These are phyloP conservation scores for Diabrotica virgifera DNA, from an alignment of 1,140 invertebrate species.

Conservation along the genomic window DNA sequence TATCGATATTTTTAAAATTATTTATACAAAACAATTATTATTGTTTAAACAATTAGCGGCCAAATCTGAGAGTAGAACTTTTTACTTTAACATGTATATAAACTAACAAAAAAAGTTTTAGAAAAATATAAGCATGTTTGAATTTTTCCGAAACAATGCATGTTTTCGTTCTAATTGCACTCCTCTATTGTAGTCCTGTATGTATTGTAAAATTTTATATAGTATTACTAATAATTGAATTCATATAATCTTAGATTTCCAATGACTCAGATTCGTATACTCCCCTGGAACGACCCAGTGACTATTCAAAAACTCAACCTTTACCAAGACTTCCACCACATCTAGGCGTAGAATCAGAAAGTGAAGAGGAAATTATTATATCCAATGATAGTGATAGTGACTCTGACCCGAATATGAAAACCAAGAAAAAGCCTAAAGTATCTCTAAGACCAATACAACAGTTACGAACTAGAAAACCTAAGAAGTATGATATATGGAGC, in stretches of 20 bases:
- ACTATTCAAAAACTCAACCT: conserved; percentile 37
- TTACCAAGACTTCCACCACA: conserved; percentile 40
- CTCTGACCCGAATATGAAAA: conserved; percentile 46
- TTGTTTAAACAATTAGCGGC: too few relatives aligned
- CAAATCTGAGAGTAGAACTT: too few relatives aligned
- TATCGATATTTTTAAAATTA: too few relatives aligned
- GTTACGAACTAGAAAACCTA: conserved; percentile 32
- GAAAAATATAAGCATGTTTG: too few relatives aligned
- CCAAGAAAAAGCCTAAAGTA: conserved; percentile 43
- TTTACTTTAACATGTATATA: too few relatives aligned
- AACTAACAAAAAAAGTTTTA: too few relatives aligned
- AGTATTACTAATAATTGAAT: too few relatives aligned
- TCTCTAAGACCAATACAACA: conserved; percentile 47
- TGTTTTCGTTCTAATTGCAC: too few relatives aligned
- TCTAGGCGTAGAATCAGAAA: conserved; percentile 31
- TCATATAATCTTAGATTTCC: conserved; percentile 31
- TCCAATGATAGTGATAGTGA: conserved; percentile 52
- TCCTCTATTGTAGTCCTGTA: too few relatives aligned
- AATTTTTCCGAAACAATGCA: too few relatives aligned
- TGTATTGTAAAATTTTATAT: too few relatives aligned
- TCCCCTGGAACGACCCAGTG: conserved; percentile 50
- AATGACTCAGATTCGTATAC: conserved; percentile 47
- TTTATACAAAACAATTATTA: too few relatives aligned
- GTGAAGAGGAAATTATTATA: conserved; percentile 49
- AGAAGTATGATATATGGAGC: conserved; percentile 64